phyloP scores from a whole-genome alignment of 2,113 vertebrate species.

The Pelecanus crispus region DNA sequence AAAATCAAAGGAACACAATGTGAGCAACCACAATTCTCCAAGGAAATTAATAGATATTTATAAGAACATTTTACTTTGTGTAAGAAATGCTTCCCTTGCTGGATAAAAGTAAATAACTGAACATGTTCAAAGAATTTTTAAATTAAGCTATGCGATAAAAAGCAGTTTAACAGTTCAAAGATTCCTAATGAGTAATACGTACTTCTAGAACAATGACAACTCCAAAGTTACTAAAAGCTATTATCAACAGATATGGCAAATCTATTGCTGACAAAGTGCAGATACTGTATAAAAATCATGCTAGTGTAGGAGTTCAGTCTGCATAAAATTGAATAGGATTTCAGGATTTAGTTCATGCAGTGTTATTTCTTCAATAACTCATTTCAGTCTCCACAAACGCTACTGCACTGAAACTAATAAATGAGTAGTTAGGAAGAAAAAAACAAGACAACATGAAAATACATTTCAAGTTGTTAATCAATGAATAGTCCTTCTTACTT shows the following conservation, averaged over 20 bases:
- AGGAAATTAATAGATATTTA: slow-evolving; percentile 2
- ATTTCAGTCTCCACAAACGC: neutral
- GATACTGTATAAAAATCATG: neutral
- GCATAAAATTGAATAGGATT: neutral
- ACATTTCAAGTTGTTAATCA: neutral
- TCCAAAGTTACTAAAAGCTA: neutral
- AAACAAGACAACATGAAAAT: neutral
- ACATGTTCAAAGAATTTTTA: neutral
- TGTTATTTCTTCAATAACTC: neutral
- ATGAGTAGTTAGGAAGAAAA: neutral
- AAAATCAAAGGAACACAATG: neutral
- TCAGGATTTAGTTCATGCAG: neutral
- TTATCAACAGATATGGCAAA: slow-evolving; percentile 26
- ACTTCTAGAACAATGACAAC: slow-evolving; percentile 8
- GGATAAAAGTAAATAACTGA: slow-evolving; percentile 9
- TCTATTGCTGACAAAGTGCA: neutral
- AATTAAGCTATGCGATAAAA: slow-evolving; percentile 23
- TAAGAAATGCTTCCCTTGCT: neutral
- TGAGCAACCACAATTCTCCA: neutral
- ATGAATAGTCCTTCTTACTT: neutral
- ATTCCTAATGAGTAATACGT: slow-evolving; percentile 23
- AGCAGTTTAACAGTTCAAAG: slow-evolving; percentile 13
- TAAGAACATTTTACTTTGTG: neutral
- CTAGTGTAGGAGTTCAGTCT: neutral
- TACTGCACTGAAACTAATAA: neutral